Percentiles rank a stretch among this genome's conserved stretches.
These are phyloP conservation scores for Amaurobius ferox DNA, from an alignment of 2,888 invertebrate species.

Conservation along the genomic window DNA sequence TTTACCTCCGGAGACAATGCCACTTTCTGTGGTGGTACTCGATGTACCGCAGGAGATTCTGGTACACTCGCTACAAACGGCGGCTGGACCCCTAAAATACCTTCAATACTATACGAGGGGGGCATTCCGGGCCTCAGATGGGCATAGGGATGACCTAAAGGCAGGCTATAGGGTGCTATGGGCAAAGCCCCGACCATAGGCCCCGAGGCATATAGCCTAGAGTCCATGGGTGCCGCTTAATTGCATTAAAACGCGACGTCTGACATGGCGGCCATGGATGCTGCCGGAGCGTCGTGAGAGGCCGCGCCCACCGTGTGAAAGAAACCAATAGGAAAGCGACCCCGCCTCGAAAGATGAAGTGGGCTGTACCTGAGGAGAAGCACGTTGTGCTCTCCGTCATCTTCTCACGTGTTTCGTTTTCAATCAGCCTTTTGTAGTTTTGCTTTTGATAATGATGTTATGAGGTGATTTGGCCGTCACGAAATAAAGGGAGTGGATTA, in stretches of 20 bases:
- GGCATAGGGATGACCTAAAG: slow-evolving; percentile 48
- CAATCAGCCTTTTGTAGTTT: neutral
- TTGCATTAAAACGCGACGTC: slow-evolving; percentile 50
- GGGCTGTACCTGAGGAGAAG: slow-evolving; percentile 12
- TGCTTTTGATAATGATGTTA: neutral
- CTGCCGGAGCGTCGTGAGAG: slow-evolving; percentile 27
- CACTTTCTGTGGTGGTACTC: slow-evolving; percentile 31
- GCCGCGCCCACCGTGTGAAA: neutral
- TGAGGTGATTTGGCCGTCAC: neutral
- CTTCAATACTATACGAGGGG: slow-evolving; percentile 58
- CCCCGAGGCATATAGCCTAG: slow-evolving; percentile 58
- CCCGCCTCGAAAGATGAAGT: slow-evolving; percentile 9
- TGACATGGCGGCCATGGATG: slow-evolving; percentile 70
- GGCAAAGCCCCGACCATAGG: slow-evolving; percentile 51
- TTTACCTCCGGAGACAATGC: neutral
- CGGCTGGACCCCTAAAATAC: slow-evolving; percentile 59
- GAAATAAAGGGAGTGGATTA: neutral
- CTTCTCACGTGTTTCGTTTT: slow-evolving; percentile 55
- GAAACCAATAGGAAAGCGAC: slow-evolving; percentile 5
- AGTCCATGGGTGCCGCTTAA: slow-evolving; percentile 53
- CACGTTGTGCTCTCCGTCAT: slow-evolving; percentile 31
- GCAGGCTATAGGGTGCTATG: slow-evolving; percentile 63
- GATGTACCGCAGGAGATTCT: slow-evolving; percentile 40
- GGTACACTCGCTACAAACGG: slow-evolving; percentile 61
- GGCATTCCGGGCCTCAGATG: slow-evolving; percentile 53